Evolutionary conservation across 2,113 vertebrate genomes (phyloP), one percentile per base, ranked within the genome.

Genomic region (Sakesphorus luctuosus): DNA sequence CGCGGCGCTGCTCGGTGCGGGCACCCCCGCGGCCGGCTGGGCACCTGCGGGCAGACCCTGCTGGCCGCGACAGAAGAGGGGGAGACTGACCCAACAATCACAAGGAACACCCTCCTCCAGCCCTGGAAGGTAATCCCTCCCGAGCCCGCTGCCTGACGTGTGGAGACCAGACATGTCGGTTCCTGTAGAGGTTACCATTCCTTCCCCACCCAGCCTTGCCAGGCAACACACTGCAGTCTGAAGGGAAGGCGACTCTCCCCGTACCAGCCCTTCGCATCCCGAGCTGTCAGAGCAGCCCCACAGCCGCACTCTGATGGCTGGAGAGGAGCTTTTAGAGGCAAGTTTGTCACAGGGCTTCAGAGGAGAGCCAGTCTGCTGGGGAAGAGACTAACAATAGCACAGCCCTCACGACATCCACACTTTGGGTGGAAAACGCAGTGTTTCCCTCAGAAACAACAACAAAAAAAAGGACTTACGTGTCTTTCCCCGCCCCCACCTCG

Each of bases 81-180:
- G 91, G 72, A 58, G 50, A 71, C 55, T 91, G 93, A 93, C 94
- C 83, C 93, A 19, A 43, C 88, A 90, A 92, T 87, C 96, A 73
- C 28, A 52, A 93, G 96, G 69, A 94, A 53, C 94, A 83, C 74
- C 89, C 58, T 67, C 56, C 46, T 69, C 77, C 31, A 81, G 71
- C 82, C 87, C 83, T 25, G 93, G 31, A 55, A 90, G 95, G 96
- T 53, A 89, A 95, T 75, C 84, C 93, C 94, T 71, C 40, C 72
- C 67, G 87, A 94, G 87, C 66, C 75, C 66, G 74, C 67, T 50
- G 95, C 94, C 92, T 71, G 94, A 36, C n/a, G 62, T 25, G 77
- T 35, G 19, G 90, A 62, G 85, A 47, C 23, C 94, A 95, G 97
- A 58, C 91, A 87, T 50, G 47, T 74, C n/a, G 92, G 76, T 46